These are phyloP conservation scores for Bombus polaris DNA, from an alignment of 1,140 invertebrate species.

Conservation along the genomic window DNA sequence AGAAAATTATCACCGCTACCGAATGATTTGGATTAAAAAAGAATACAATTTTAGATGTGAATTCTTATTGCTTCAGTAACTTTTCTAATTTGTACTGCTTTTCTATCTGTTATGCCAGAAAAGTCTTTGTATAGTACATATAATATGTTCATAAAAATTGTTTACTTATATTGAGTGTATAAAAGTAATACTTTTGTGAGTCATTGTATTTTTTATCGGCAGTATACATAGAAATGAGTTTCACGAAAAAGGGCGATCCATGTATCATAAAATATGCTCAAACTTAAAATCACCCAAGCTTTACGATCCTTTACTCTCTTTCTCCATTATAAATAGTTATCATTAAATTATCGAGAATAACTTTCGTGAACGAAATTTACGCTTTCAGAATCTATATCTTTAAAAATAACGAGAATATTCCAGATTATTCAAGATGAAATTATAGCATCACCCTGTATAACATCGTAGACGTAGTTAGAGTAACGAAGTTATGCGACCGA, in stretches of 20 bases:
- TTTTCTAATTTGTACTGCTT: too few relatives aligned
- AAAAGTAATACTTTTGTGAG: background rate
- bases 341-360: background rate
- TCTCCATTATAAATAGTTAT: background rate
- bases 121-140: too few relatives aligned
- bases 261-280: background rate
- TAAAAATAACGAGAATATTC: background rate
- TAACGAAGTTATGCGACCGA: conserved; percentile 15
- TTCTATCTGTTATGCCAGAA: too few relatives aligned
- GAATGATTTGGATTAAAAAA: too few relatives aligned
- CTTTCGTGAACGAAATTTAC: background rate
- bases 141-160: too few relatives aligned
- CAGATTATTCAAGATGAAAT: background rate
- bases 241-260: background rate
- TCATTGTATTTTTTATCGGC: background rate
- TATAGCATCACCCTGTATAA: background rate
- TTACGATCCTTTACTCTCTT: background rate
- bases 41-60: too few relatives aligned
- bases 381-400: background rate
- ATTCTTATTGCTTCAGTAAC: too few relatives aligned
- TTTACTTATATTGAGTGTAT: background rate
- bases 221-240: background rate
- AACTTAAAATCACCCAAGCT: background rate
- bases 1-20: too few relatives aligned
- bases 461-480: conserved; percentile 20